Base-by-base conservation (phyloP, 1,140 invertebrate genomes). In the Limonius californicus region DNA sequence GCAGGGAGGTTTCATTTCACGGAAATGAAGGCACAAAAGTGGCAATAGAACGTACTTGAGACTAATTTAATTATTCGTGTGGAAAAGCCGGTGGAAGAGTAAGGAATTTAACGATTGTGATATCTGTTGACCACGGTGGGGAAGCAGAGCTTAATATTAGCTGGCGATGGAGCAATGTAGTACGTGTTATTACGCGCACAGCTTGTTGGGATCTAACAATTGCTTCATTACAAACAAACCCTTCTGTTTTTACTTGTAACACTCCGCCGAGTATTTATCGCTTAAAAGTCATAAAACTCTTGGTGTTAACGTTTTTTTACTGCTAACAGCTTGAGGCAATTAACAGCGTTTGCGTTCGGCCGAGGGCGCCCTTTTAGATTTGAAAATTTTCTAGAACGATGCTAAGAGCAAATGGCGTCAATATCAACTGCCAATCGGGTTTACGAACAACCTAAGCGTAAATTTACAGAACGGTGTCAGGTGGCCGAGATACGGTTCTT, bases 391-490 rank as follows among this genome's bases (percentile, higher is more conserved):
- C 7, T 18, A 21, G 2, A 8, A 18, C 45, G 45, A 45, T 50
- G n/a, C 12, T 50, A 50, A 50, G 18, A 50, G 45, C 45, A 50
- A 50, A 50, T 50, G 45, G 45, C 45, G 45, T 50, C 45, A n/a
- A 50, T 50, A 19, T 50, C 45, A 50, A 50, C 45, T 62, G 61
- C 43, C 61, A 62, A 62, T 62, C 61, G 61, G 61, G 58, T 62
- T 39, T 57, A 45, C 43, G 55, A 62, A 27, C 54, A 57, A 62
- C 56, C 61, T 54, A 50, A 62, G 61, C 55, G 61, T 57, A 62
- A 62, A 55, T 62, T 62, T 62, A 32, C 61, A 53, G 61, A 55
- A 43, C 35, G 56, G 55, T 45, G 61, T 35, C 61, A 62, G 61
- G 54, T 62, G 61, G 35, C 45, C 23, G 43, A 32, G 39, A 54